phyloP scores from a whole-genome alignment of 2,113 vertebrate species.

The Sterrhoptilus dennistouni region DNA sequence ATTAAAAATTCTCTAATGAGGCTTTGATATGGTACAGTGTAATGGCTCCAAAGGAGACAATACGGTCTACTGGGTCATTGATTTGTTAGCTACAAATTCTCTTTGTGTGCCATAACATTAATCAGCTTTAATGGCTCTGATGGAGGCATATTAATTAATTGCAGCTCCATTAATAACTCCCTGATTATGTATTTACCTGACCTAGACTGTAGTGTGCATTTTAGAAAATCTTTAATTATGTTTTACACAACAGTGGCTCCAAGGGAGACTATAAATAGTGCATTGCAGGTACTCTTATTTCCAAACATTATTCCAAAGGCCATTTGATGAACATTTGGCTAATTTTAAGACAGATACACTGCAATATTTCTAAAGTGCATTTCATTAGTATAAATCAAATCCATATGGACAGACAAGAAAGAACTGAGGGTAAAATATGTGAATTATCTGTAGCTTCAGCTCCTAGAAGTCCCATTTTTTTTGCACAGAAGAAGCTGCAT shows the following conservation, averaged over 20 bases:
- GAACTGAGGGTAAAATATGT: background rate
- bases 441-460: background rate
- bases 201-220: constrained; percentile 39
- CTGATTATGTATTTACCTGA: constrained; percentile 74
- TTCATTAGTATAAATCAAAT: background rate
- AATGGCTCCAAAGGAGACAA: constrained; percentile 54
- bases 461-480: background rate
- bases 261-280: constrained; percentile 44
- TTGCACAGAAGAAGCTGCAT: background rate
- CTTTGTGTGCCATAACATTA: constrained; percentile 65
- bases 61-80: constrained; percentile 60
- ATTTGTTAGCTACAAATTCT: constrained; percentile 70
- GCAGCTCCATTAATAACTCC: constrained; percentile 66
- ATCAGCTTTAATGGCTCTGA: constrained; percentile 63
- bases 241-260: constrained; percentile 22
- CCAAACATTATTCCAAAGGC: background rate
- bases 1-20: constrained; percentile 69
- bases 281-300: background rate
- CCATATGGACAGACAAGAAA: background rate
- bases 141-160: constrained; percentile 72
- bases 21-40: constrained; percentile 42
- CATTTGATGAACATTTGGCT: background rate
- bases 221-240: constrained; percentile 66
- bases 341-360: background rate
- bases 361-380: background rate